Evolutionary conservation across 2,113 vertebrate genomes (phyloP), one percentile per base, ranked within the genome.

Genomic region (Astur gentilis): DNA sequence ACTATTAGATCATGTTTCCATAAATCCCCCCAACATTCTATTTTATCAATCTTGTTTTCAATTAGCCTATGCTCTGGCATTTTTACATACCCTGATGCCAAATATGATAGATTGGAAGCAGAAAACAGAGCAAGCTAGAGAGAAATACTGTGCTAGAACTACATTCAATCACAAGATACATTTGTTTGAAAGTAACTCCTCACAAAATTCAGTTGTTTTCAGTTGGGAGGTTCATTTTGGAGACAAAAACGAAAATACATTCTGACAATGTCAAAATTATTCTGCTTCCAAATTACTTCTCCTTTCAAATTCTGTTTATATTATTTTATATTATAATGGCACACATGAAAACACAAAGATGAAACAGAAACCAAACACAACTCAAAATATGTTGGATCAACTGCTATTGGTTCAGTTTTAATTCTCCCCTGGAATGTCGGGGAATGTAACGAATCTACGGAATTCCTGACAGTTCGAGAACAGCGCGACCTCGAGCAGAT

Each of bases 201-300:
- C 23, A 62, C 13, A 82, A 52, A 89, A 82, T 31, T 10, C 17
- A 47, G 11, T 45, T 90, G 38, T 1, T 86, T 93, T 94, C 32
- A 61, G 19, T 40, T 60, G 16, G 29, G 23, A 78, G 10, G 38
- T 71, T 91, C 16, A 49, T 29, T 93, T 27, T 82, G 61, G 12
- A 89, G 17, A 60, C 8, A 81, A 91, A 93, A 91, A 45, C 29
- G 32, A 93, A 90, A 87, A 95, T 72, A 82, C 5, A 36, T 88
- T 85, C 85, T 87, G 72, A 91, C 80, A 94, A 75, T 36, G 77
- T 89, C 95, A 89, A 78, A 96, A 95, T 67, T 83, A 82, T 83
- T 94, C 65, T 94, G 38, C 78, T 95, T 91, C 52, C 42, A 85
- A 69, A 82, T 85, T 81, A 94, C 10, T 20, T 85, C 50, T 82